A percentile compares a stretch with the other conserved stretches of the same genome.
These are phyloP conservation scores for Trinectes maculatus DNA, from an alignment of 2,113 vertebrate genomes.

Conservation along the genomic window DNA sequence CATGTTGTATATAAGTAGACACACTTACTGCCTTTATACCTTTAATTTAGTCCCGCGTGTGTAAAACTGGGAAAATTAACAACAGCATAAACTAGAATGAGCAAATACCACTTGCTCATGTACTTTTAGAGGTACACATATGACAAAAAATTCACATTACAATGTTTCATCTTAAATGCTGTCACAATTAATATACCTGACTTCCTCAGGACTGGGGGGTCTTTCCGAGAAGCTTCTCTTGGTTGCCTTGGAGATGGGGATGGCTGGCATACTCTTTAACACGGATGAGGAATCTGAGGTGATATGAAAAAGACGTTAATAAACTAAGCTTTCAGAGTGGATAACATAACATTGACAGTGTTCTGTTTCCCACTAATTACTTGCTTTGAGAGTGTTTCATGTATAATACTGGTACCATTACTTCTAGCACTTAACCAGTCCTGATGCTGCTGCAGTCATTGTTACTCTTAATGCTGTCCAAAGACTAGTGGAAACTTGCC, in stretches of 20 bases:
- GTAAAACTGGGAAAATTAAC: too few relatives aligned
- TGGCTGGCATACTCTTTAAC: constrained; percentile 79
- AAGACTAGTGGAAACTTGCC: constrained; percentile 40
- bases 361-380: too few relatives aligned
- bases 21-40: too few relatives aligned
- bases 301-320: constrained; percentile 5
- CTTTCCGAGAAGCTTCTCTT: constrained; percentile 85
- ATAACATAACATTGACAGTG: neutral
- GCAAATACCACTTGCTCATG: neutral
- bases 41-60: too few relatives aligned
- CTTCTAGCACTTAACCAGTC: neutral
- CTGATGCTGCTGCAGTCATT: neutral
- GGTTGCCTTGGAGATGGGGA: constrained; percentile 85
- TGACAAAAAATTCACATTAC: neutral
- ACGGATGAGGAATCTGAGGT: constrained; percentile 70
- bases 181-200: constrained; percentile 63
- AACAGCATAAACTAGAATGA: neutral
- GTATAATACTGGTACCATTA: neutral
- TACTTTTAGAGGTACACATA: neutral
- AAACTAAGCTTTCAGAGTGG: neutral
- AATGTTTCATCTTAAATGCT: neutral
- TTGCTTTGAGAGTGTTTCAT: neutral
- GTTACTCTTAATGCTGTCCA: rapidly evolving
- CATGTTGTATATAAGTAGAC: too few relatives aligned
- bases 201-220: constrained; percentile 80